A percentile compares a stretch with the other conserved stretches of the same genome.
Evolutionary conservation across 2,797 vertebrate genomes (phyloP).

Genomic region (Acanthiza pusilla): DNA sequence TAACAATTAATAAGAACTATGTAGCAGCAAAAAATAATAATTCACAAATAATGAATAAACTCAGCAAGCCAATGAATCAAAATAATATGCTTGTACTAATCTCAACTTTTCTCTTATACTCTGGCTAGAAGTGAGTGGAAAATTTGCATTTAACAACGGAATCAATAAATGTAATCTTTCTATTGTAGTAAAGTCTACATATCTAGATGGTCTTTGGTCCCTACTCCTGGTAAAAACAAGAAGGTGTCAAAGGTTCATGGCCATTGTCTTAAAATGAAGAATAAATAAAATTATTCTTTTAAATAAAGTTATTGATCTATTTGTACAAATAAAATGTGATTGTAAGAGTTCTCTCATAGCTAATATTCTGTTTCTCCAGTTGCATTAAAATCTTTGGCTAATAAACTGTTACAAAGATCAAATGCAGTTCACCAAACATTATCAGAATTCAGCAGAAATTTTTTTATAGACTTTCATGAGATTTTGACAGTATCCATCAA

Average conservation of each 20-base stretch:
- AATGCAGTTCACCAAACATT: background rate
- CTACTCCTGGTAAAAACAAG: background rate
- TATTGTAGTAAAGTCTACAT: background rate
- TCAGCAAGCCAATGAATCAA: background rate
- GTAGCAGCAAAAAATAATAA: background rate
- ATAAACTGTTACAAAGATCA: background rate
- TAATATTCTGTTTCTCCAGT: background rate
- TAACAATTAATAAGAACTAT: slow-evolving; percentile 11
- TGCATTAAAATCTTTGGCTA: background rate
- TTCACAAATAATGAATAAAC: slow-evolving; percentile 7
- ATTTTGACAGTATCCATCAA: background rate
- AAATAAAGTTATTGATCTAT: background rate
- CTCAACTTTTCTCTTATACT: background rate
- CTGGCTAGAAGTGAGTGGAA: background rate
- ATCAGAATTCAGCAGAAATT: background rate
- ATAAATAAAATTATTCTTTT: background rate
- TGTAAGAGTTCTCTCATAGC: background rate
- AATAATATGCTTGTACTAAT: background rate
- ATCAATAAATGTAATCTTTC: background rate
- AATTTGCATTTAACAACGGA: background rate
- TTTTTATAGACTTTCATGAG: background rate
- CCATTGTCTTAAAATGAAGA: background rate
- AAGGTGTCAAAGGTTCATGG: background rate
- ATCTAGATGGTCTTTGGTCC: background rate
- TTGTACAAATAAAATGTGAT: background rate